Evolutionary conservation across 2,113 vertebrate genomes (phyloP), one percentile per base, ranked within the genome.

Genomic region (Ancistrus triradiatus): DNA sequence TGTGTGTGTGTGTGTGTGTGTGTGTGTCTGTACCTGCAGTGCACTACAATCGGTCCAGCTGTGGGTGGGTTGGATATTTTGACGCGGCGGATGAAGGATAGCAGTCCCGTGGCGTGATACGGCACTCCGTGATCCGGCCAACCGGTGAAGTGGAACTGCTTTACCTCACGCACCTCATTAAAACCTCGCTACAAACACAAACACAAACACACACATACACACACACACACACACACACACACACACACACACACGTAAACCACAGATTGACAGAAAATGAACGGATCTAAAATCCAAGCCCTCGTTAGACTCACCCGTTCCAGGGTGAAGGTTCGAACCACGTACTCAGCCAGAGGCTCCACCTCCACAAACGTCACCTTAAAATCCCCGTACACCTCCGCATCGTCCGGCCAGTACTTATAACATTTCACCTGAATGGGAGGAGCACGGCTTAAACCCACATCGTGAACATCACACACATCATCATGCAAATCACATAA

Each of bases 81-180:
- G 53, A 99, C 93, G 60, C 96, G 87, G 10, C 96, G 90, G 75
- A 99, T 98, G 72, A 99, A 99, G 61, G 96, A 97, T 35, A 99
- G 90, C 2, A 99, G 88, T 61, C 96, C 96, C 0, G 96, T 99
- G 47, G 96, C 95, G 17, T 98, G 95, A 80, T 98, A 98, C 7
- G 96, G 96, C 28, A 99, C 96, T 27, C 96, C 96, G 31, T 99
- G 96, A 77, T 98, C 96, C 35, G 96, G 96, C 95, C 96, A 99
- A 77, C 96, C 95, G 2, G 95, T 99, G 83, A 98, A 99, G 76
- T 99, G 95, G 76, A 99, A 99, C 82, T 98, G 96, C 70, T 98
- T 98, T 62, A 99, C 95, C 78, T 99, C 96, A 11, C 95, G 91
- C 63, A 98, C 91, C 85, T 99, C 95, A 59, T 91, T 98, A 80